Evolutionary conservation across 2,113 vertebrate species (phyloP).

Genomic region (Oxyruncus cristatus): DNA sequence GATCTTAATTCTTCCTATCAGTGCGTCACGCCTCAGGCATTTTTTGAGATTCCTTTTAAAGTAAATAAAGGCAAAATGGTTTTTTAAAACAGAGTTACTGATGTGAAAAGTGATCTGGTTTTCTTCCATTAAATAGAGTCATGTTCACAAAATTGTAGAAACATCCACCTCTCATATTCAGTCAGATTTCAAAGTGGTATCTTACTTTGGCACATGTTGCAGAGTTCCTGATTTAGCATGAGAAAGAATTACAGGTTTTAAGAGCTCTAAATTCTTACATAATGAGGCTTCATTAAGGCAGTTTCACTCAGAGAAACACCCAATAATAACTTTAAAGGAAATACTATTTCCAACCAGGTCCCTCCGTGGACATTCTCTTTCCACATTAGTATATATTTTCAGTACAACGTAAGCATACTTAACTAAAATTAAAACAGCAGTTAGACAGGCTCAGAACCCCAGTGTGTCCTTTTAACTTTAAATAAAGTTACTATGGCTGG

Average conservation of each 20-base stretch:
- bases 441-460: not conserved
- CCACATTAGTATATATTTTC: not conserved
- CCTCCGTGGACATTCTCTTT: not conserved
- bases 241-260: not conserved
- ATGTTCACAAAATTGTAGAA: not conserved
- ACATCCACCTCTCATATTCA: not conserved
- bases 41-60: not conserved
- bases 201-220: not conserved
- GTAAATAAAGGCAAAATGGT: not conserved
- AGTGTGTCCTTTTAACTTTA: not conserved
- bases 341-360: not conserved
- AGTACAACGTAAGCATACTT: not conserved
- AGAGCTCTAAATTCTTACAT: not conserved
- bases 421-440: not conserved
- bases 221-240: not conserved
- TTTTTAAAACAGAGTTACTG: not conserved
- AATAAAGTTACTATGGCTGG: not conserved
- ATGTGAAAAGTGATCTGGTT: not conserved
- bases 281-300: not conserved
- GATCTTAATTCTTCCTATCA: not conserved
- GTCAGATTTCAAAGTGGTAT: not conserved
- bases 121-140: not conserved
- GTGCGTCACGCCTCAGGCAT: not conserved
- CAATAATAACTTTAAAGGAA: not conserved
- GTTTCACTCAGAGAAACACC: not conserved